Base-by-base conservation (phyloP, 2,797 vertebrate genomes). In the Protonibea diacanthus region DNA sequence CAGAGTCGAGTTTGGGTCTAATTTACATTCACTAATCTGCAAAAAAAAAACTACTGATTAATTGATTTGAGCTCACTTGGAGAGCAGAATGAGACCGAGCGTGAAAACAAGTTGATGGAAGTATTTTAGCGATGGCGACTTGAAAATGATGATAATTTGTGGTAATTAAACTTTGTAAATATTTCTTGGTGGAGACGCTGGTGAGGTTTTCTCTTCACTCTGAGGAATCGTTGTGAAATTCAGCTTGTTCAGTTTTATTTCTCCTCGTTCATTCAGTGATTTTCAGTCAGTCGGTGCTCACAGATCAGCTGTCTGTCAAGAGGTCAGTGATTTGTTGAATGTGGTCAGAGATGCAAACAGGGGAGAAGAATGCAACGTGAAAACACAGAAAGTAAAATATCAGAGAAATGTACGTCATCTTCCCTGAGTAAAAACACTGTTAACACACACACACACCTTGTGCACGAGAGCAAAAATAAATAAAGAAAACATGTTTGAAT, bases 151-250 rank as follows among this genome's bases (percentile, higher is more conserved):
- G 45, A 45, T 76, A n/a, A 40, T 61, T 38, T 68, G 42, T 51
- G 20, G 11, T 67, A 60, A 73, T 73, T 73, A 63, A 79, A 74
- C 23, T 76, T 78, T 52, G 55, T 69, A 45, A 40, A 49, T 76
- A 27, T 38, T 68, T 71, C 13, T 47, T 21, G 20, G 20, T 1
- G 9, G 15, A 72, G 57, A 78, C 6, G 5, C 29, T 27, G 33
- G 2, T 27, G 9, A 52, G 55, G 48, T 45, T 42, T 55, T 29
- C 48, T 29, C n/a, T 23, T 29, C 53, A 44, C 9, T 61, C 13
- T 3, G 21, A 74, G 17, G 33, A 33, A 65, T 56, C 55, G 49
- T 45, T 23, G 23, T 61, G 40, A 67, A 23, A 49, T 72, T 72
- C 12, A 7, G 52, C 15, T 56, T 55, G 1, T n/a, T 9, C 11